A percentile compares a stretch with the other conserved stretches of the same genome.
Conservation (phyloP, 2,888 invertebrate genomes). For the Lamellibrachia satsuma region DNA sequence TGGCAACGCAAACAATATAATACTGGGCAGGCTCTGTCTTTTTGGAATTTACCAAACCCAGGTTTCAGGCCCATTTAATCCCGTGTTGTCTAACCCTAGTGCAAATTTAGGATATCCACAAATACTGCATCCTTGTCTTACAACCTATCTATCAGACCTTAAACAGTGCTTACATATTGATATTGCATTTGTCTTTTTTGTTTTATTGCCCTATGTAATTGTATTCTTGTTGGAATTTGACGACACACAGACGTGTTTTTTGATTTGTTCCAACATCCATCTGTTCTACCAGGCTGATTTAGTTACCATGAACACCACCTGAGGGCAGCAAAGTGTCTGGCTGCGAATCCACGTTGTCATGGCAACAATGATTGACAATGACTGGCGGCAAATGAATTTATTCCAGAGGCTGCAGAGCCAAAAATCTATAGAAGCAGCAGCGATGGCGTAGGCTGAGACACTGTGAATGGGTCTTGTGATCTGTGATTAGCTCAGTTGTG, state of each 20-base stretch:
- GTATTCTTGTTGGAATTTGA: background rate
- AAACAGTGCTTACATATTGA: too few species aligned
- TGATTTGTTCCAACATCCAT: background rate
- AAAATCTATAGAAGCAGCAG: background rate
- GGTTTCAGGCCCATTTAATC: background rate
- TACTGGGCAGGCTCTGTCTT: background rate
- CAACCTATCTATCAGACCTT: too few species aligned
- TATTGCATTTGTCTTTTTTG: background rate
- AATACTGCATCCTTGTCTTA: too few species aligned
- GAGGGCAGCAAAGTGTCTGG: conserved; percentile 7
- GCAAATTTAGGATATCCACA: background rate
- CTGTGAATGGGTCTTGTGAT: conserved; percentile 8
- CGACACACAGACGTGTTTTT: background rate
- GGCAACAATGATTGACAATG: conserved; percentile 6
- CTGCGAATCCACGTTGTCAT: background rate
- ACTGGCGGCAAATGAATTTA: conserved; percentile 13
- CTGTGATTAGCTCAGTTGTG: background rate
- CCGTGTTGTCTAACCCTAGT: background rate
- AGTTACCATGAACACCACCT: background rate
- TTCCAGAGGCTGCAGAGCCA: background rate
- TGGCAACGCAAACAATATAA: background rate
- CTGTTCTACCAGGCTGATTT: background rate
- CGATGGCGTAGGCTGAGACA: background rate
- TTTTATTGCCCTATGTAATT: background rate
- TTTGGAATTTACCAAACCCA: background rate